Evolutionary conservation across 2,113 vertebrate genomes (phyloP), one percentile per base, ranked within the genome.

Genomic region (Heterochromis multidens): DNA sequence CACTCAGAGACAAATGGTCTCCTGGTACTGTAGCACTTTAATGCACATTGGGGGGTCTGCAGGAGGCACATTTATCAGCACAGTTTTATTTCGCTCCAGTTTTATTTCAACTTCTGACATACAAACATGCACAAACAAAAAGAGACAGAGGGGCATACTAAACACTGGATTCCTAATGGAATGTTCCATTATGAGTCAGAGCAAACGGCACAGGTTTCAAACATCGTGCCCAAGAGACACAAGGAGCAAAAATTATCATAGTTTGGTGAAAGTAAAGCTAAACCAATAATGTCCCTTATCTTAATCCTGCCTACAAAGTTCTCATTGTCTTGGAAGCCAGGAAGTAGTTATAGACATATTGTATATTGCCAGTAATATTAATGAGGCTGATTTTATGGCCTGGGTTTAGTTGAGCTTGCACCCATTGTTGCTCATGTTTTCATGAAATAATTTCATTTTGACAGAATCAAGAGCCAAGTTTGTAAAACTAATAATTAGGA

Each of bases 1-100:
- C 83, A 78, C 82, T 86, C 80, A 54, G 79, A 93, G 90, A 91
- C 91, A 92, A 92, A 93, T 87, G 88, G 83, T 90, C 87, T 88
- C 72, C 81, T 84, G 89, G 86, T 83, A 83, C 80, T 61, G 82
- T 16, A 80, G 86, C 85, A 77, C 83, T 92, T 89, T 91, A 87
- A 92, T 90, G 85, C 92, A 59, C 83, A 89, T 86, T 79, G 79
- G 87, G 90, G 86, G 79, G 72, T 84, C 84, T 82, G 80, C 52
- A 85, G 77, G 79, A 90, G 84, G 81, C 84, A 82, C 85, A 86
- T 94, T 93, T 80, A 90, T 90, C 87, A 91, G 61, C 62, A 62
- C 52, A 81, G 84, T 85, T 91, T 88, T 88, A 88, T 89, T 92
- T 90, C 82, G 87, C 56, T 82, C 81, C 52, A 13, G 10, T 81